Percentiles rank a stretch among this genome's conserved stretches.
These are phyloP conservation scores for Slavum lentiscoides DNA, from an alignment of 2,888 invertebrate species.

Conservation along the genomic window DNA sequence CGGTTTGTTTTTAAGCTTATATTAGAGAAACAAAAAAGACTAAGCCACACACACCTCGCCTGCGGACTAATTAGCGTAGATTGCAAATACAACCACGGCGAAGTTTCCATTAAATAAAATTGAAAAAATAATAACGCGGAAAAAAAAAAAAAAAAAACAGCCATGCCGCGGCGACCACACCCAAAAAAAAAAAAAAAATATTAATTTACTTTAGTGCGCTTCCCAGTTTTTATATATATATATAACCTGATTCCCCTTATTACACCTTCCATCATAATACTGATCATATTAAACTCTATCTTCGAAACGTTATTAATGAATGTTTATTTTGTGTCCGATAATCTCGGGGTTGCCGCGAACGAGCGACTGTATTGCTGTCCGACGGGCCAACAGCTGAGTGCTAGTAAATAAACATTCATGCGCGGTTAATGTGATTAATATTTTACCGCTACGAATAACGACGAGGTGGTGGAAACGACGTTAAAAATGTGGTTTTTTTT, in stretches of 20 bases:
- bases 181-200: too few species aligned
- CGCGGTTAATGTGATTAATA: slow-evolving; percentile 36
- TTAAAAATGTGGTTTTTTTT: not conserved
- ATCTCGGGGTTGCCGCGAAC: slow-evolving; percentile 1
- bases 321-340: slow-evolving; percentile 45
- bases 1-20: not conserved
- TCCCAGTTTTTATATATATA: not conserved
- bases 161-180: slow-evolving; percentile 13
- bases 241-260: not conserved
- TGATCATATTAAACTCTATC: slow-evolving; percentile 8
- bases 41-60: not conserved
- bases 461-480: not conserved
- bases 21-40: not conserved
- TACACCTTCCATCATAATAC: not conserved
- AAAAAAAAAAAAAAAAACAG: not conserved
- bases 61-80: not conserved
- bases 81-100: slow-evolving; percentile 18
- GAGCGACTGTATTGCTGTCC: not conserved
- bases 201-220: slow-evolving; percentile 46
- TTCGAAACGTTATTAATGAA: slow-evolving; percentile 37
- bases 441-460: not conserved
- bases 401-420: slow-evolving; percentile 35
- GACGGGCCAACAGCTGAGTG: not conserved
- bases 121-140: not conserved
- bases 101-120: slow-evolving; percentile 35